phyloP scores from a whole-genome alignment of 2,113 vertebrate genomes.

The Tenebrosternarchus preto region DNA sequence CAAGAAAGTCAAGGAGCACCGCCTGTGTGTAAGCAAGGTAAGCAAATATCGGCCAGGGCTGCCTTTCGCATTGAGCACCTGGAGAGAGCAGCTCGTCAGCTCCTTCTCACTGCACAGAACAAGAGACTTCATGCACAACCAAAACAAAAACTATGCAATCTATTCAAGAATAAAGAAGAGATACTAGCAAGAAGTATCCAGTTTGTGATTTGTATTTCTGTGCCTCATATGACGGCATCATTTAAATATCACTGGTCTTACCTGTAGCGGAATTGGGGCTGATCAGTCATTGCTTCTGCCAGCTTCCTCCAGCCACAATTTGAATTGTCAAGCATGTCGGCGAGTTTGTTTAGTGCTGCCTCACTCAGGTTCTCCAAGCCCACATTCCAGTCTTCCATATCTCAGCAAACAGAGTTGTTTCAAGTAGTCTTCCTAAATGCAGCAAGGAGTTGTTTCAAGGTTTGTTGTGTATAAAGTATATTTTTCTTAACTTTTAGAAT shows the following conservation, averaged over 20 bases:
- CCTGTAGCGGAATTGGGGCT: slow-evolving; percentile 79
- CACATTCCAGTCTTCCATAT: slow-evolving; percentile 69
- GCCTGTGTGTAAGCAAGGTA: slow-evolving; percentile 72
- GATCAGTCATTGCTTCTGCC: slow-evolving; percentile 65
- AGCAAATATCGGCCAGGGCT: slow-evolving; percentile 78
- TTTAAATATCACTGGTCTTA: slow-evolving; percentile 51
- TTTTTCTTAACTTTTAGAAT: too few relatives aligned
- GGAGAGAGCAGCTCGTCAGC: slow-evolving; percentile 82
- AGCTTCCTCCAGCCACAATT: slow-evolving; percentile 80
- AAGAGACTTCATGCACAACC: background rate
- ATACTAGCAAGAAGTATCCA: too few relatives aligned
- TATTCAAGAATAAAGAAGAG: background rate
- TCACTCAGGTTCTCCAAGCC: slow-evolving; percentile 64
- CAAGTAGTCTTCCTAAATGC: background rate
- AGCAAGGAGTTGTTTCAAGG: background rate
- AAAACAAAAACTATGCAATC: background rate
- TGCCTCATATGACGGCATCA: too few relatives aligned
- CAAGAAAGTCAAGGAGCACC: slow-evolving; percentile 75
- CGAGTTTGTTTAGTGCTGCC: slow-evolving; percentile 66
- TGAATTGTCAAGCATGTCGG: slow-evolving; percentile 76
- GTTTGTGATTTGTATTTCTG: too few relatives aligned
- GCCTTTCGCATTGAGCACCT: slow-evolving; percentile 76
- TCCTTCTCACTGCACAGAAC: slow-evolving; percentile 71
- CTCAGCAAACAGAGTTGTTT: background rate
- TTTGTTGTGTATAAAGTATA: too few relatives aligned